Evolutionary conservation across 2,113 vertebrate species (phyloP).

Genomic region (Lampris megalopsis): DNA sequence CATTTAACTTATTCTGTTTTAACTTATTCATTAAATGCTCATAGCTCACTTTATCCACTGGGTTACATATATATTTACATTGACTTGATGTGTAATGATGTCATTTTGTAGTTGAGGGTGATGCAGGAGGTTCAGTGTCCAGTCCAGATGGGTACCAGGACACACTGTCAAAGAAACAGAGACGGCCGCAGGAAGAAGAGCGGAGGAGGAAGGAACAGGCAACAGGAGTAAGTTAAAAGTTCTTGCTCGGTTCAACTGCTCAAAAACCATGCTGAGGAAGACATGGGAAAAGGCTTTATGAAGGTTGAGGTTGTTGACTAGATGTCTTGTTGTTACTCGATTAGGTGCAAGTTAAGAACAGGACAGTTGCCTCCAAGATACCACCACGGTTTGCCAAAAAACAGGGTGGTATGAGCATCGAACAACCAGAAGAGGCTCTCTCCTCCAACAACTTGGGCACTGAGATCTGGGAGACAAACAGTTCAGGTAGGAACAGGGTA

Average conservation of each 20-base stretch:
- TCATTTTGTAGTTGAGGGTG: conserved; percentile 81
- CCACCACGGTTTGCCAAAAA: conserved; percentile 99
- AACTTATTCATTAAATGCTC: too few relatives aligned
- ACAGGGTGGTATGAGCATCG: conserved; percentile 88
- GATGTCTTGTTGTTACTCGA: background rate
- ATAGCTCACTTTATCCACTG: too few relatives aligned
- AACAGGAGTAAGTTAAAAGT: conserved; percentile 77
- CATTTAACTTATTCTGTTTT: too few relatives aligned
- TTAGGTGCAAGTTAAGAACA: conserved; percentile 89
- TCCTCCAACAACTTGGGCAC: conserved; percentile 92
- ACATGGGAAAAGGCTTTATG: background rate
- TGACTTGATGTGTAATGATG: conserved; percentile 4
- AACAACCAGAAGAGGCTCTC: conserved; percentile 87
- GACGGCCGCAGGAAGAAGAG: conserved; percentile 94
- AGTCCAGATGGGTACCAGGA: conserved; percentile 91
- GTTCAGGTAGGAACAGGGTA: conserved; percentile 82
- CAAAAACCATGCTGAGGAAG: background rate
- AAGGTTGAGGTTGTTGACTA: background rate
- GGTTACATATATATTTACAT: background rate
- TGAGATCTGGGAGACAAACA: conserved; percentile 97
- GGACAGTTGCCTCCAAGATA: conserved; percentile 91
- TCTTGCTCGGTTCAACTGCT: background rate
- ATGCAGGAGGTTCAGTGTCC: conserved; percentile 75
- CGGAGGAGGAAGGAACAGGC: conserved; percentile 94
- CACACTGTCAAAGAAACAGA: conserved; percentile 93